Conservation (phyloP, 1,140 invertebrate genomes). For the Philotrypesis tridentata region DNA sequence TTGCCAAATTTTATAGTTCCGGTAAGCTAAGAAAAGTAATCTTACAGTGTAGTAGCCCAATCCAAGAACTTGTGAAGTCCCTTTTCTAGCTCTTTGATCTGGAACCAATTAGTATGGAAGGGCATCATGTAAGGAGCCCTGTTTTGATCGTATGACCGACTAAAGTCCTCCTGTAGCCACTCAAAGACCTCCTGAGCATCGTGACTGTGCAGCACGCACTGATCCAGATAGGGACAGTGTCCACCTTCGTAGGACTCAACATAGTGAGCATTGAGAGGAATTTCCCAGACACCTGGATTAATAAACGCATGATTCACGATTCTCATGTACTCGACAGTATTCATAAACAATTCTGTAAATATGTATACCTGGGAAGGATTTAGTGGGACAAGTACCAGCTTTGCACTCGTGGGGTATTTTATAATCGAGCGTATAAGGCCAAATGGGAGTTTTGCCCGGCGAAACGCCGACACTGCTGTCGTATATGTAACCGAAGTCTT, state of each 20-base stretch:
- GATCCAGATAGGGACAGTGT: constrained; percentile 93
- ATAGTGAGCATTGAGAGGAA: constrained; percentile 94
- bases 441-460: constrained; percentile 87
- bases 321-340: neutral
- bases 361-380: constrained; percentile 86
- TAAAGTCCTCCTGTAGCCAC: constrained; percentile 94
- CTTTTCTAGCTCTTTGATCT: constrained; percentile 88
- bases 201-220: constrained; percentile 93
- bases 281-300: constrained; percentile 88
- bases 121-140: constrained; percentile 95
- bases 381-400: constrained; percentile 91
- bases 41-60: constrained; percentile 85
- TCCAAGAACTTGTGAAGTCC: constrained; percentile 91
- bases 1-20: constrained; percentile 14
- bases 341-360: neutral
- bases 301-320: neutral
- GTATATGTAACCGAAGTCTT: constrained; percentile 94
- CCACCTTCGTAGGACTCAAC: constrained; percentile 92
- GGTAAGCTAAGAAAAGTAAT: constrained; percentile 57
- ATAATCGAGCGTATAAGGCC: constrained; percentile 95
- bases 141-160: constrained; percentile 89
- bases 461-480: constrained; percentile 93
- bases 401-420: constrained; percentile 94
- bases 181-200: constrained; percentile 90
- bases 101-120: constrained; percentile 96